Conservation (phyloP, 2,113 vertebrate genomes). For the Lota lota region DNA sequence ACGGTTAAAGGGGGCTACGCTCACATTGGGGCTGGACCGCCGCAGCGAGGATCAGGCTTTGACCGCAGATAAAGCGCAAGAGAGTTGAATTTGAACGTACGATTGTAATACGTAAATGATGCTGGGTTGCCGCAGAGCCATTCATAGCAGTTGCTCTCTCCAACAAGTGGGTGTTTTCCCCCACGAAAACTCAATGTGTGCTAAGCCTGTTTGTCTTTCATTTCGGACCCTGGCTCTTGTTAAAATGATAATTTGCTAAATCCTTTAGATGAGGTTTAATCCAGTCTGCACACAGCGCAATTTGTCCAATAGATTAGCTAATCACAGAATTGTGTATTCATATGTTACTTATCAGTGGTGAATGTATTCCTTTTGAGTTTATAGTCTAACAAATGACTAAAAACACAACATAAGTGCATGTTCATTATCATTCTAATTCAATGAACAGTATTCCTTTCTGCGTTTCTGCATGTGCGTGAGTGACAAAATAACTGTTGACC, state of each 20-base stretch:
- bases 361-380: too few species aligned
- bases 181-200: slow-evolving; percentile 12
- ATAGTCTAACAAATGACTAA: too few species aligned
- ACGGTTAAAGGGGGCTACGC: not conserved
- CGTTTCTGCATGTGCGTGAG: too few species aligned
- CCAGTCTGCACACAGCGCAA: not conserved
- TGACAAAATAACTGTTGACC: too few species aligned
- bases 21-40: slow-evolving; percentile 16
- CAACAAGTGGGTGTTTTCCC: slow-evolving; percentile 35
- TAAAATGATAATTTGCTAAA: slow-evolving; percentile 2
- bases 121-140: slow-evolving; percentile 21
- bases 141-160: slow-evolving; percentile 23
- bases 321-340: not conserved
- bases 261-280: slow-evolving; percentile 11
- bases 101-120: slow-evolving; percentile 3
- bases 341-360: too few species aligned
- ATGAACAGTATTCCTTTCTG: too few species aligned
- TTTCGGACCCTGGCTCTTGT: slow-evolving; percentile 11
- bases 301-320: not conserved
- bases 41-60: not conserved
- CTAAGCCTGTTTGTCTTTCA: slow-evolving; percentile 35
- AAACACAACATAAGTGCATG: too few species aligned
- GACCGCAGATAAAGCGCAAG: too few species aligned
- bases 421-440: too few species aligned
- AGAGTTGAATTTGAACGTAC: slow-evolving; percentile 1